Conservation (phyloP, 2,888 invertebrate species). For the Pristionchus entomophagus region DNA sequence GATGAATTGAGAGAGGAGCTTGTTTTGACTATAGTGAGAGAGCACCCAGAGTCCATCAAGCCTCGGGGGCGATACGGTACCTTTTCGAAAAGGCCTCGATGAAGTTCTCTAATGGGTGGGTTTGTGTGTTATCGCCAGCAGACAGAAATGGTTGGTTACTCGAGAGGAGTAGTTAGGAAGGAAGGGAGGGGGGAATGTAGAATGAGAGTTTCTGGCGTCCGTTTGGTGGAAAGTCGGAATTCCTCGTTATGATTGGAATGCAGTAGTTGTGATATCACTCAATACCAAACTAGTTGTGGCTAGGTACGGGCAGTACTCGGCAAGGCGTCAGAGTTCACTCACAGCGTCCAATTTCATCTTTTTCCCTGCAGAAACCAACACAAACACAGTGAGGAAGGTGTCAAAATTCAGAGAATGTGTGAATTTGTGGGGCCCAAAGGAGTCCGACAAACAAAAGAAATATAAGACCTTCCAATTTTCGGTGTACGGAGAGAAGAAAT, state of each 20-base stretch:
- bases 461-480: neutral
- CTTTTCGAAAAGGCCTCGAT: neutral
- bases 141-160: too few species aligned
- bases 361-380: neutral
- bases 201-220: too few species aligned
- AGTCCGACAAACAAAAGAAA: neutral
- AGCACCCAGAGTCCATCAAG: neutral
- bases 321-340: neutral
- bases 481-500: neutral
- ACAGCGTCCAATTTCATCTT: neutral
- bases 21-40: neutral
- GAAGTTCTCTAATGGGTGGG: neutral
- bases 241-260: conserved; percentile 30
- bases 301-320: neutral
- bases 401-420: conserved; percentile 34
- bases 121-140: too few species aligned
- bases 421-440: neutral
- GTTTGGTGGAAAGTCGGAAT: too few species aligned
- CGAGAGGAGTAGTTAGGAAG: neutral
- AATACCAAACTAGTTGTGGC: conserved; percentile 4
- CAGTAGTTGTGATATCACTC: neutral
- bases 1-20: neutral
- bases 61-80: conserved; percentile 21
- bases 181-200: neutral
- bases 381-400: neutral